A percentile compares a stretch with the other conserved stretches of the same genome.
Evolutionary conservation across 2,888 invertebrate genomes (phyloP).

Genomic region (Drosophila emarginata): DNA sequence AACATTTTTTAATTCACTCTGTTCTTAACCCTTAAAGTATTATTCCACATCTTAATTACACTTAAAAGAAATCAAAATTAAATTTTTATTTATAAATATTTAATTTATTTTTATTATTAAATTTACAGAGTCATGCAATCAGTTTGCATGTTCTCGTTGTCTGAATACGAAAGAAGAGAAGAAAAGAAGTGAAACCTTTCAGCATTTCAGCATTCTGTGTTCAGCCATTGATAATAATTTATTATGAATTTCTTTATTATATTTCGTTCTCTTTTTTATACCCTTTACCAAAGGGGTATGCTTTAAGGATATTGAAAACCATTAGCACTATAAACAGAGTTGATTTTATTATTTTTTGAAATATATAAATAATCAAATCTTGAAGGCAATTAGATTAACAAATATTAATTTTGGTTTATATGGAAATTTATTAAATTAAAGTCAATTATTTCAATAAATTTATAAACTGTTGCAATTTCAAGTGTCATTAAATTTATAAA

Average conservation of each 20-base stretch:
- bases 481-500: background rate
- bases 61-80: background rate
- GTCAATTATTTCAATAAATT: too few relatives aligned
- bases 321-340: too few relatives aligned
- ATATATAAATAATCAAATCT: too few relatives aligned
- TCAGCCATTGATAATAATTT: conserved; percentile 59
- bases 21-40: too few relatives aligned
- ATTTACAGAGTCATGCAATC: conserved; percentile 24
- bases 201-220: conserved; percentile 44
- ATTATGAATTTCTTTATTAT: conserved; percentile 66
- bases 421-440: too few relatives aligned
- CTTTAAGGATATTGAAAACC: too few relatives aligned
- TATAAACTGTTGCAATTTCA: too few relatives aligned
- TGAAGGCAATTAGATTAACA: too few relatives aligned
- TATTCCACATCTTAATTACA: background rate
- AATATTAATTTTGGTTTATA: too few relatives aligned
- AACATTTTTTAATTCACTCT: too few relatives aligned
- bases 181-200: conserved; percentile 14
- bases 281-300: background rate
- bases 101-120: conserved; percentile 4
- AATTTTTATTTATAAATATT: conserved; percentile 6
- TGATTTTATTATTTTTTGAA: too few relatives aligned
- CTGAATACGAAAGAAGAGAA: background rate
- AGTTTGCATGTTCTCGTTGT: background rate
- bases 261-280: conserved; percentile 19